phyloP scores from a whole-genome alignment of 2,797 vertebrate genomes.

The Danio kyathit region DNA sequence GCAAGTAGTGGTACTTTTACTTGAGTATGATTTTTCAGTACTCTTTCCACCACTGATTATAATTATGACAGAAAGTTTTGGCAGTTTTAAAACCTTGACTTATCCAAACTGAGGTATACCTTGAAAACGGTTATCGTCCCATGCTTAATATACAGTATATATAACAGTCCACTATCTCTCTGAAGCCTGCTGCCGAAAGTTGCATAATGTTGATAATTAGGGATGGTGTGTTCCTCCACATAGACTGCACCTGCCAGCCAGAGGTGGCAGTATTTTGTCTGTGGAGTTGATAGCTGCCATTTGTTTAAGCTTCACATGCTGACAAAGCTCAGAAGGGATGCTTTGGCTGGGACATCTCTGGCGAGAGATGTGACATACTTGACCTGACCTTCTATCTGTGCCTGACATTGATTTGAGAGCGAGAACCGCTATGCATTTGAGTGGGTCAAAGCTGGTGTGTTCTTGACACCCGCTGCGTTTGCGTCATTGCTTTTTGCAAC shows the following conservation, averaged over 20 bases:
- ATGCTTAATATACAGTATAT: too few relatives aligned
- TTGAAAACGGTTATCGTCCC: too few relatives aligned
- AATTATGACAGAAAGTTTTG: too few relatives aligned
- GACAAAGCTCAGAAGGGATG: constrained; percentile 9
- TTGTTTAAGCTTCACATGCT: constrained; percentile 8
- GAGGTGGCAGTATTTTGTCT: background rate
- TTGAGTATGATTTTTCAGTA: too few relatives aligned
- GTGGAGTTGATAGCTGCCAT: constrained; percentile 27
- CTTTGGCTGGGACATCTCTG: constrained; percentile 27
- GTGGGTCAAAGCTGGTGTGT: background rate
- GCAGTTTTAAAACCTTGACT: too few relatives aligned
- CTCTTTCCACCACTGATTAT: too few relatives aligned
- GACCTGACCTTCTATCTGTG: constrained; percentile 28
- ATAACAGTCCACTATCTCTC: background rate
- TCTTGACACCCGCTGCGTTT: background rate
- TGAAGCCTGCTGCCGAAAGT: background rate
- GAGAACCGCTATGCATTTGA: constrained; percentile 37
- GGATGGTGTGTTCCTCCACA: background rate
- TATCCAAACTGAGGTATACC: too few relatives aligned
- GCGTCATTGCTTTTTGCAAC: background rate
- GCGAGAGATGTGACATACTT: constrained; percentile 20
- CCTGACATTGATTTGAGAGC: constrained; percentile 10
- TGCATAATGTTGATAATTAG: constrained; percentile 1
- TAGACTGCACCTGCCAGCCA: constrained; percentile 13
- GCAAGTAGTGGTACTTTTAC: too few relatives aligned